phyloP scores from a whole-genome alignment of 2,113 vertebrate species.

The Chaetorhynchus papuensis region DNA sequence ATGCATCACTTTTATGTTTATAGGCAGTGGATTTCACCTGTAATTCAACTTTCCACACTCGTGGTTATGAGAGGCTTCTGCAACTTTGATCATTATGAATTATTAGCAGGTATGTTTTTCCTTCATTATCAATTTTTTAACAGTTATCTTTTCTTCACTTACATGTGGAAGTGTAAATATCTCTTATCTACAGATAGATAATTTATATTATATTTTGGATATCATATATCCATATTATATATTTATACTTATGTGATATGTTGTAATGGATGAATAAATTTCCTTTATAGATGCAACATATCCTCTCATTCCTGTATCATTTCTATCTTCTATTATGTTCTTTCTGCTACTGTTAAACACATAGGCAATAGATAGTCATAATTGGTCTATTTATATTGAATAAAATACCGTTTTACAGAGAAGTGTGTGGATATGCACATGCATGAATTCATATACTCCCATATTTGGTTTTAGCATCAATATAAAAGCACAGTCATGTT shows the following conservation, averaged over 20 bases:
- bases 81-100: background rate
- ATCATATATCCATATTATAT: background rate
- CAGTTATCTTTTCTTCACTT: background rate
- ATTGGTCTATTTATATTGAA: background rate
- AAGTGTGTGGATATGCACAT: background rate
- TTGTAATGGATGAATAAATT: background rate
- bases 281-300: background rate
- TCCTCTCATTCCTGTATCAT: background rate
- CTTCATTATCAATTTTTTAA: background rate
- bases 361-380: background rate
- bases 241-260: background rate
- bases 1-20: background rate
- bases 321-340: background rate
- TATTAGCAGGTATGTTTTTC: background rate
- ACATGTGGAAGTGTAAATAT: background rate
- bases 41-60: background rate
- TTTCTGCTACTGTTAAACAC: background rate
- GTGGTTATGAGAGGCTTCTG: background rate
- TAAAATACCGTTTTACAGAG: background rate
- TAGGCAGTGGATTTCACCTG: background rate
- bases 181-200: background rate
- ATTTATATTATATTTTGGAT: background rate
- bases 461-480: background rate
- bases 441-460: background rate
- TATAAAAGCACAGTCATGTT: background rate